A percentile compares a stretch with the other conserved stretches of the same genome.
phyloP scores from a whole-genome alignment of 2,888 invertebrate genomes.

The Acleris cristana region DNA sequence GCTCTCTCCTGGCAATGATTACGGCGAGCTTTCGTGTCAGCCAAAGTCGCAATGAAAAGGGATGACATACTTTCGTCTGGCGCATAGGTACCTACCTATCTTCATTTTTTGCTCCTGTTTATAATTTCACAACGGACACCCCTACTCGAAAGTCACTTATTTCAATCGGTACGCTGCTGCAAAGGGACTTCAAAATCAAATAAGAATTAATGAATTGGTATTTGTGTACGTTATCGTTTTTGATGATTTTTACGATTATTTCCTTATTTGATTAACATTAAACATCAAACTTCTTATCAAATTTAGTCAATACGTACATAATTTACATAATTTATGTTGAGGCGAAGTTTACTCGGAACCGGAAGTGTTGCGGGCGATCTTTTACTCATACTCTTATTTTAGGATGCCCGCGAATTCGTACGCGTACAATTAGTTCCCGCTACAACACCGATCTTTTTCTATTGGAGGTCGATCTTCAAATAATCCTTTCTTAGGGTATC shows the following conservation, averaged over 20 bases:
- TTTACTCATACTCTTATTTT: no score
- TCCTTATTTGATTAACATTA: constrained; percentile 7
- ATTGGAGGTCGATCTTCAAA: no score
- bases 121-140: constrained; percentile 25
- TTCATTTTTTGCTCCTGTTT: constrained; percentile 48
- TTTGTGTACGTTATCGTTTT: constrained; percentile 2
- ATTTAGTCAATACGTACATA: background rate
- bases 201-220: constrained; percentile 3
- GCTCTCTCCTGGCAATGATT: constrained; percentile 53
- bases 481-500: no score
- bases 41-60: constrained; percentile 52
- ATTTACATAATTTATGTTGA: no score
- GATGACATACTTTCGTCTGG: constrained; percentile 66
- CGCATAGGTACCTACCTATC: constrained; percentile 45
- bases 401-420: no score
- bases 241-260: constrained; percentile 5
- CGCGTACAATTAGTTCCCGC: no score
- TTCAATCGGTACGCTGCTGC: background rate
- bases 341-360: no score
- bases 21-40: constrained; percentile 57
- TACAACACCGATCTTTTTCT: no score
- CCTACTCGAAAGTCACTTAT: background rate
- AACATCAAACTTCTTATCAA: background rate
- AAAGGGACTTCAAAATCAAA: constrained; percentile 6
- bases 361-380: no score